Base-by-base conservation (phyloP, 1,140 invertebrate genomes). In the Megalopta genalis region DNA sequence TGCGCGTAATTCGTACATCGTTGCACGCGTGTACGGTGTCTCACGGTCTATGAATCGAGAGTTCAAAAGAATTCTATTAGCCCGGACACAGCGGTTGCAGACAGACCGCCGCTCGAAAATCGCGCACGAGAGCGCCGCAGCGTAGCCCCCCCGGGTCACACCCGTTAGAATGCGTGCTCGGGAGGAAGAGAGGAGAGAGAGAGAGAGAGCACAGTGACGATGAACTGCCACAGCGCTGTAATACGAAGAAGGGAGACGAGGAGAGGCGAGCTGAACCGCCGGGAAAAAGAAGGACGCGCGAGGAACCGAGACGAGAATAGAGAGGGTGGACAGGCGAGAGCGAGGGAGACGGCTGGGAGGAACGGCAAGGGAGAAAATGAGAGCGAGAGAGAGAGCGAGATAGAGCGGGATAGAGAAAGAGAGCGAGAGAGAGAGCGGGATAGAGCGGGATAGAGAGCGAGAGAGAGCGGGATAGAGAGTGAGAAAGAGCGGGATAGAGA, bases 401-500 rank as follows among this genome's bases (percentile, higher is more conserved):
- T 67, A 86, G 68, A 83, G 85, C n/a, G n/a, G n/a, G n/a, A n/a
- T n/a, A n/a, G 54, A n/a, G 62, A n/a, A n/a, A 80, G 67, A 86
- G 68, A 84, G 85, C 82, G 83, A 79, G 71, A 72, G 70, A 77
- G 68, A 77, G 77, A 64, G 71, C 81, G 64, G 86, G 90, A 92
- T n/a, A n/a, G n/a, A 32, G 32, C 32, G 4, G n/a, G 65, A 77
- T 67, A 86, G 68, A 83, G 85, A n/a, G 54, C 8, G 62, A n/a
- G n/a, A 80, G 67, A 86, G 68, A 84, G 85, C n/a, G n/a, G n/a
- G n/a, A n/a, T n/a, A 83, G 83, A 79, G 71, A 72, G 70, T 75
- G 68, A 77, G 77, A 59, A 64, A 74, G n/a, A n/a, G n/a, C 81
- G 64, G 86, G 90, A 92, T n/a, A n/a, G 78, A 85, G 85, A 83